phyloP scores from a whole-genome alignment of 2,113 vertebrate species.

The Mirounga angustirostris region DNA sequence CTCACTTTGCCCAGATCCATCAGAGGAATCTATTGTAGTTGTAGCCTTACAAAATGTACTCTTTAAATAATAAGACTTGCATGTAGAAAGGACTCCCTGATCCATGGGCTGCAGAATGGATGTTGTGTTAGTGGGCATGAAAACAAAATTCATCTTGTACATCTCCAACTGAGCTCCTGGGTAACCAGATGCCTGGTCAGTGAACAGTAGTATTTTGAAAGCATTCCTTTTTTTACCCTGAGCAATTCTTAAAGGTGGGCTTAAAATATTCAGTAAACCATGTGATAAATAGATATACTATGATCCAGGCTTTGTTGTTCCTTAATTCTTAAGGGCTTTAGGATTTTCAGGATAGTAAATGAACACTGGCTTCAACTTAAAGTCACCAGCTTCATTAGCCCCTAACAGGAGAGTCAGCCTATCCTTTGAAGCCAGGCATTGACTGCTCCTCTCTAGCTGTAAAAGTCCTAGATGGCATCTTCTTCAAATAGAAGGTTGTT shows the following conservation, averaged over 20 bases:
- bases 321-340: not conserved
- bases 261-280: not conserved
- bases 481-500: not conserved
- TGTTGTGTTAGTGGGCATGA: not conserved
- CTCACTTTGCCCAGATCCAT: not conserved
- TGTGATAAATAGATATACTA: not conserved
- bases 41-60: not conserved
- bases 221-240: not conserved
- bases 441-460: not conserved
- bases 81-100: not conserved
- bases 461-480: not conserved
- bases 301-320: not conserved
- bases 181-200: not conserved
- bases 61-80: not conserved
- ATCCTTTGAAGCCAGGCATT: not conserved
- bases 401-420: not conserved
- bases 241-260: not conserved
- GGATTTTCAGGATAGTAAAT: not conserved
- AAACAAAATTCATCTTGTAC: not conserved
- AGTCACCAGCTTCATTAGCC: not conserved
- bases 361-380: not conserved
- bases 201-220: not conserved
- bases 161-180: not conserved
- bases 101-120: not conserved
- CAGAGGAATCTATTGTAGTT: not conserved